Percentiles rank a stretch among this genome's conserved stretches.
Evolutionary conservation across 2,888 invertebrate genomes (phyloP).

Genomic region (Peribatodes rhomboidaria): DNA sequence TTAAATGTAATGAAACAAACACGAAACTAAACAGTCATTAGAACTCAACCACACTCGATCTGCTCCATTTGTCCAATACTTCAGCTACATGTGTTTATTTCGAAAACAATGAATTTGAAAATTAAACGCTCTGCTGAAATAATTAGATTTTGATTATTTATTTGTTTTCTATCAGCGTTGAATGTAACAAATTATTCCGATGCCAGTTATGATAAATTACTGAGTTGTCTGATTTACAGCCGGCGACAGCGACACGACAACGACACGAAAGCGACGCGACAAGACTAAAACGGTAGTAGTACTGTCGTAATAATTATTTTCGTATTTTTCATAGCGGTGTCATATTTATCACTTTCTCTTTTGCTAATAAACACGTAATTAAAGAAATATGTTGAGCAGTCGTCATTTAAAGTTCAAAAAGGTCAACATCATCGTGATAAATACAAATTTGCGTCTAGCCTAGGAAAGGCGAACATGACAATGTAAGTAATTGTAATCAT

Average conservation of each 20-base stretch:
- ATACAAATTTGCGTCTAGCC: too few species aligned
- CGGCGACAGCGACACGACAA: neutral
- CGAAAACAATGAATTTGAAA: conserved; percentile 18
- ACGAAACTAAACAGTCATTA: conserved; percentile 22
- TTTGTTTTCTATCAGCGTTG: conserved; percentile 28
- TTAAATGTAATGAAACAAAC: conserved; percentile 13
- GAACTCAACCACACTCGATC: conserved; percentile 12
- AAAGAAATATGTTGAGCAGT: too few species aligned
- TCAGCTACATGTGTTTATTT: conserved; percentile 26
- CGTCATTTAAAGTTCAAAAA: too few species aligned
- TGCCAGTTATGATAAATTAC: conserved; percentile 25
- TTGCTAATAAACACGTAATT: too few species aligned
- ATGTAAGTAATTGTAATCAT: too few species aligned
- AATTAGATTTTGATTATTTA: conserved; percentile 32
- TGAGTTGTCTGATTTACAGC: neutral
- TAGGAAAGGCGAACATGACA: too few species aligned
- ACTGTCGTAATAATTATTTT: too few species aligned
- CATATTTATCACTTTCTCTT: too few species aligned
- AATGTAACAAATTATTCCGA: conserved; percentile 27
- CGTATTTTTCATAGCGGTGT: too few species aligned
- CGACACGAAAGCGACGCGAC: neutral
- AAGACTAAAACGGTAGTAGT: neutral
- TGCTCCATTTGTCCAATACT: conserved; percentile 14
- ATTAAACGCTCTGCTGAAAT: conserved; percentile 20
- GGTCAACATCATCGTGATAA: too few species aligned